phyloP scores from a whole-genome alignment of 2,797 vertebrate species.

The Perodicticus potto region DNA sequence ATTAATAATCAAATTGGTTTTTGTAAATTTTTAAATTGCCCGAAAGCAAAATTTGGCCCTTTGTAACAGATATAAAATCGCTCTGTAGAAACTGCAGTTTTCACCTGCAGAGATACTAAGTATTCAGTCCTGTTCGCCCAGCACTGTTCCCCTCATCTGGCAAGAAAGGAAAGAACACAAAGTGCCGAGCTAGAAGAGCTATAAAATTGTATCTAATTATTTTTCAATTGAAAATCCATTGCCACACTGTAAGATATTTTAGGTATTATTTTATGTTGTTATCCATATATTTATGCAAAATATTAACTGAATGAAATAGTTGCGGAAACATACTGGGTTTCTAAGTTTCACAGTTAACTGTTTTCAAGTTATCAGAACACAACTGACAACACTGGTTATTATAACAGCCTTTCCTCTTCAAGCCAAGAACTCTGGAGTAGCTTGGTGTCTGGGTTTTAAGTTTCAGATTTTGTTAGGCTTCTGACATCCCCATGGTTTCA shows the following conservation, averaged over 20 bases:
- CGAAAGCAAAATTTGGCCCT: not conserved
- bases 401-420: not conserved
- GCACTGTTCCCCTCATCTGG: not conserved
- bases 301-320: not conserved
- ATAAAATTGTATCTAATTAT: not conserved
- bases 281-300: not conserved
- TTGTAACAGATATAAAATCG: not conserved
- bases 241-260: not conserved
- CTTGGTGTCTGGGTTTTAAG: not conserved
- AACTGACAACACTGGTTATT: not conserved
- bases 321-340: not conserved
- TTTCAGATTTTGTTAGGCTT: not conserved
- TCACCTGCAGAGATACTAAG: not conserved
- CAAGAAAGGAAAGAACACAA: not conserved
- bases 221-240: not conserved
- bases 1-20: not conserved
- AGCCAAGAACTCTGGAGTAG: not conserved
- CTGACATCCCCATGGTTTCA: not conserved
- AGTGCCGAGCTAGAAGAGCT: not conserved
- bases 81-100: not conserved
- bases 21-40: not conserved
- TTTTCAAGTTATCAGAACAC: not conserved
- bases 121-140: accelerated
- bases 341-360: not conserved
- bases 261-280: not conserved